Evolutionary conservation across 2,113 vertebrate species (phyloP), one percentile per base, ranked within the genome.

Genomic region (Callopanchax toddi): DNA sequence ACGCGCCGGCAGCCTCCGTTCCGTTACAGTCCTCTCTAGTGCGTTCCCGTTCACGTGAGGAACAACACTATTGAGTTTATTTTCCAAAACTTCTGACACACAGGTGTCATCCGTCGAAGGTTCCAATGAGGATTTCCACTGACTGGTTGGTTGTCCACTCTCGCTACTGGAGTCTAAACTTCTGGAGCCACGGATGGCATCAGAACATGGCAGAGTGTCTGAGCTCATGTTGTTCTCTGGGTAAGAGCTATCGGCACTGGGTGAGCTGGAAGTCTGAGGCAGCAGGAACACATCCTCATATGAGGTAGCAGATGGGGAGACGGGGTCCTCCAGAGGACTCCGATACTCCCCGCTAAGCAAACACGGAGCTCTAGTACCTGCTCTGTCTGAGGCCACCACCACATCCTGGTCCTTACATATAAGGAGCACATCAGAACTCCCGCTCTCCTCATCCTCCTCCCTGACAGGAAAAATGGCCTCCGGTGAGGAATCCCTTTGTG

Each of bases 291-390:
- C 85, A 12, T 89, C 82, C 42, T 91, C 78, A 3, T 82, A 36
- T 42, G 86, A 89, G 83, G 86, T 87, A 79, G 87, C 65, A 2
- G 90, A 76, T 12, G 89, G 83, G 13, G 91, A 91, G 7, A 86
- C 66, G 0, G 88, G 84, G 76, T 92, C 88, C 44, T 91, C 90
- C 37, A 91, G 76, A 45, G 90, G 86, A 70, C 86, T 90, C 55
- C 76, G 52, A 44, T 88, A 90, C 36, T 91, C 89, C 71, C 78
- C 76, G 75, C 75, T 84, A 23, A 80, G 44, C 9, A 80, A 78
- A 53, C 75, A 66, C 22, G 81, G 37, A 29, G 85, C 65, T 56
- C 48, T 60, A 17, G 67, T 36, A 15, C 34, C 65, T 17, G 29
- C 15, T 3, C 23, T 58, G 17, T 84, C 74, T 0, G 52, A 70